Conservation (phyloP, 2,113 vertebrate species). For the Jaculus jaculus region DNA sequence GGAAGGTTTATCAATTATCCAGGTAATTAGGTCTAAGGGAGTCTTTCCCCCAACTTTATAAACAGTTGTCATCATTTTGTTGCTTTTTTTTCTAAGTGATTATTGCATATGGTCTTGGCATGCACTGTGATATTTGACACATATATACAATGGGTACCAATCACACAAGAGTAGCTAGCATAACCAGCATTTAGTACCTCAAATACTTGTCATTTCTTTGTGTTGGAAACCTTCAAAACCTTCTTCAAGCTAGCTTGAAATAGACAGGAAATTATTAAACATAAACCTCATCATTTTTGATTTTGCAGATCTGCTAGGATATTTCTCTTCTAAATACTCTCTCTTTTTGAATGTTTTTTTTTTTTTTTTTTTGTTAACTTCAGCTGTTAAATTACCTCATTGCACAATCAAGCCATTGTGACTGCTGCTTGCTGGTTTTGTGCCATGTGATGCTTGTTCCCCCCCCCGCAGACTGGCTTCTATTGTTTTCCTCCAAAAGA, state of each 20-base stretch:
- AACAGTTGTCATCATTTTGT: background rate
- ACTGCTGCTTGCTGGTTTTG: conserved; percentile 13
- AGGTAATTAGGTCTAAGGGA: background rate
- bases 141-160: background rate
- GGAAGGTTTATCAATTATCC: background rate
- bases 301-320: conserved; percentile 25
- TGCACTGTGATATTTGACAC: background rate
- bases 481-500: background rate
- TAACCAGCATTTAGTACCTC: background rate
- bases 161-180: background rate
- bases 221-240: background rate
- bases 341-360: conserved; percentile 23
- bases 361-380: conserved; percentile 47
- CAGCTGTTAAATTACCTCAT: conserved; percentile 57
- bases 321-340: background rate
- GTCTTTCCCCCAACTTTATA: background rate
- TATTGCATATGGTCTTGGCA: background rate
- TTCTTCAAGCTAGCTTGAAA: background rate
- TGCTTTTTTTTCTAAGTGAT: background rate
- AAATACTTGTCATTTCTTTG: background rate
- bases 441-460: background rate
- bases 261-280: background rate
- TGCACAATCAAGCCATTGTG: background rate
- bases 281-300: conserved; percentile 5
- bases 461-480: too few relatives aligned